A percentile compares a stretch with the other conserved stretches of the same genome.
phyloP scores from a whole-genome alignment of 2,888 invertebrate species.

The Metacarcinus magister region DNA sequence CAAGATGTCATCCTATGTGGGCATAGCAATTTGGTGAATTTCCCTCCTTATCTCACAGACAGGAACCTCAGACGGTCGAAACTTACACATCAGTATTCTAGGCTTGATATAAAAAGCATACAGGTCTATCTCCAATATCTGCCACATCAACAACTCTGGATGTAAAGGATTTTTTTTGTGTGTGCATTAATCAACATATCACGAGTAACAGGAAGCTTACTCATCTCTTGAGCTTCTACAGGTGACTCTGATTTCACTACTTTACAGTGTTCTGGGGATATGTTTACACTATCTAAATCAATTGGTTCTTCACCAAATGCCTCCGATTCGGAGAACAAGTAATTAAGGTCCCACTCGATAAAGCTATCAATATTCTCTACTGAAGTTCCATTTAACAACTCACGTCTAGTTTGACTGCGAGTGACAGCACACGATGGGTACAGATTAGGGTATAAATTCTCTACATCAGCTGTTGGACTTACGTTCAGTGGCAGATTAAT shows the following conservation, averaged over 20 bases:
- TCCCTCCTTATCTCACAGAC: too few relatives aligned
- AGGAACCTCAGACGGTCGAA: too few relatives aligned
- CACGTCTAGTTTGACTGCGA: neutral
- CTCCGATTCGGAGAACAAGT: neutral
- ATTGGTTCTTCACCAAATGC: neutral
- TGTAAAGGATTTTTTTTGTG: neutral
- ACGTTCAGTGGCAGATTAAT: neutral
- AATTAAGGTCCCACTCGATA: neutral
- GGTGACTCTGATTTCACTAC: neutral
- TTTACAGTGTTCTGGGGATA: neutral
- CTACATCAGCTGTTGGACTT: neutral
- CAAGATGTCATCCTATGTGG: too few relatives aligned
- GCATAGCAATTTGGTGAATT: too few relatives aligned
- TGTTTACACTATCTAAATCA: neutral
- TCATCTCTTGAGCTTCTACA: neutral
- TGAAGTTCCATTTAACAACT: neutral
- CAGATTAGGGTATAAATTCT: neutral
- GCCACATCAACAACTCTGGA: neutral
- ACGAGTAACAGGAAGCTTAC: conserved; percentile 37
- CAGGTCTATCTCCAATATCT: conserved; percentile 1
- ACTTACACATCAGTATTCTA: too few relatives aligned
- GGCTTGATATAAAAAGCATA: too few relatives aligned
- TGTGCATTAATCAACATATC: conserved; percentile 40
- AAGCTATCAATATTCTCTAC: neutral
- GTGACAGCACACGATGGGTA: neutral